Percentiles rank a stretch among this genome's conserved stretches.
Conservation (phyloP, 2,888 invertebrate species). For the Catocala fraxini region DNA sequence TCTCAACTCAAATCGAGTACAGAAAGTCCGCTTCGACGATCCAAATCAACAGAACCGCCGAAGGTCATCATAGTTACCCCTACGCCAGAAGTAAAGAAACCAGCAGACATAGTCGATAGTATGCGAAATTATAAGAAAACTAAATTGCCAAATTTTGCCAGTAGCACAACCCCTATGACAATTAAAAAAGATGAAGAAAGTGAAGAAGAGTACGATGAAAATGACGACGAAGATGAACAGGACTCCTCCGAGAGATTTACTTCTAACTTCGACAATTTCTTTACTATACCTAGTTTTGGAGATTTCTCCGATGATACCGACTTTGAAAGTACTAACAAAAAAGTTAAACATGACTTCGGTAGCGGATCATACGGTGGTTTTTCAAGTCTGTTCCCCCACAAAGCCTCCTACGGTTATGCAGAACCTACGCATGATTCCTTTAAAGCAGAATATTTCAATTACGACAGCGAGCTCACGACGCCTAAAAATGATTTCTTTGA, state of each 20-base stretch:
- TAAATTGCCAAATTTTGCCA: slow-evolving; percentile 65
- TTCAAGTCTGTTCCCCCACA: slow-evolving; percentile 73
- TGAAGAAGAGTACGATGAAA: slow-evolving; percentile 66
- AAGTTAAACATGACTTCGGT: slow-evolving; percentile 67
- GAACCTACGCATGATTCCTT: slow-evolving; percentile 66
- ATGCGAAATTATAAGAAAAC: slow-evolving; percentile 76
- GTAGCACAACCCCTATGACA: slow-evolving; percentile 61
- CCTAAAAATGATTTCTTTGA: slow-evolving; percentile 86
- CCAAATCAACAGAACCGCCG: slow-evolving; percentile 62
- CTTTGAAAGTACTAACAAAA: slow-evolving; percentile 65
- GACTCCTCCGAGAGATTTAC: slow-evolving; percentile 79
- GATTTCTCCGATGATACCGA: slow-evolving; percentile 62
- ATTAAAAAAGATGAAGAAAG: slow-evolving; percentile 53
- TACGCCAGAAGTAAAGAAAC: slow-evolving; percentile 77
- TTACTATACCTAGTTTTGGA: slow-evolving; percentile 80
- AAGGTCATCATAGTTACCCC: slow-evolving; percentile 77
- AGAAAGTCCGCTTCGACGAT: slow-evolving; percentile 60
- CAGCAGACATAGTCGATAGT: slow-evolving; percentile 75
- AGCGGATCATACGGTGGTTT: slow-evolving; percentile 70
- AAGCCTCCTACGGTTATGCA: slow-evolving; percentile 62
- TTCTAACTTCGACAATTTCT: slow-evolving; percentile 84
- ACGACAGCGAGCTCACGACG: slow-evolving; percentile 82
- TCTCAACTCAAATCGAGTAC: slow-evolving; percentile 67
- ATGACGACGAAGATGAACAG: slow-evolving; percentile 68
- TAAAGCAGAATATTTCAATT: slow-evolving; percentile 76